Conservation (phyloP, 2,888 invertebrate genomes). For the Epinotia bilunana region DNA sequence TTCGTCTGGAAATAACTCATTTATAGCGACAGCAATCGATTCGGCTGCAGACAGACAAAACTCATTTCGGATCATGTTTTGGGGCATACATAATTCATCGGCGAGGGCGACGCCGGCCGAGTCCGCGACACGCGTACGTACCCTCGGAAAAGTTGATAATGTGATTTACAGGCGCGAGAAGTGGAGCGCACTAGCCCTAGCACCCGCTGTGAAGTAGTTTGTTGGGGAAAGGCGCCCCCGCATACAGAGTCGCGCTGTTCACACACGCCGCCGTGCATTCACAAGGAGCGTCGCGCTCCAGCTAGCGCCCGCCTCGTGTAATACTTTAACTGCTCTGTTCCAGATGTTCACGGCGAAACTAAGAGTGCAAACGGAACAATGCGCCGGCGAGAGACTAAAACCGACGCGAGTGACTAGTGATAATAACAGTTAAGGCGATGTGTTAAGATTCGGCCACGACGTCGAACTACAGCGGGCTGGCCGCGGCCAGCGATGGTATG, state of each 20-base stretch:
- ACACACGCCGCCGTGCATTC: conserved; percentile 57
- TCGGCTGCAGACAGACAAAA: conserved; percentile 59
- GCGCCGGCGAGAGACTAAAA: conserved; percentile 58
- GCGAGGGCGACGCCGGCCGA: conserved; percentile 46
- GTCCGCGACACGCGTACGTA: conserved; percentile 47
- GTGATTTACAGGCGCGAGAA: conserved; percentile 63
- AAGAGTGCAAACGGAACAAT: conserved; percentile 57
- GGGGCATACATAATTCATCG: conserved; percentile 67
- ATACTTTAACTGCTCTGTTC: conserved; percentile 53
- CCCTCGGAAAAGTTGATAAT: conserved; percentile 69
- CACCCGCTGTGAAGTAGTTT: conserved; percentile 60
- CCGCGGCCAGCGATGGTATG: conserved; percentile 82
- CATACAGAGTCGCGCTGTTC: conserved; percentile 60
- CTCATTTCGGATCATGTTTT: conserved; percentile 57
- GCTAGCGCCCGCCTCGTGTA: conserved; percentile 48
- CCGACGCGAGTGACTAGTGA: conserved; percentile 64
- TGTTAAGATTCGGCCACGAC: conserved; percentile 74
- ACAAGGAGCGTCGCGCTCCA: conserved; percentile 51
- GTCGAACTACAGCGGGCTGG: conserved; percentile 77
- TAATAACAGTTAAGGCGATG: conserved; percentile 69
- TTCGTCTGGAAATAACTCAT: conserved; percentile 66
- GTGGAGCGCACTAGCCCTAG: conserved; percentile 54
- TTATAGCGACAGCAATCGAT: conserved; percentile 64
- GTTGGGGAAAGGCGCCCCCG: conserved; percentile 59
- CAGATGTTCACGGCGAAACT: conserved; percentile 57